Evolutionary conservation across 2,113 vertebrate species (phyloP), one percentile per base, ranked within the genome.

Genomic region (Oceanites oceanicus): DNA sequence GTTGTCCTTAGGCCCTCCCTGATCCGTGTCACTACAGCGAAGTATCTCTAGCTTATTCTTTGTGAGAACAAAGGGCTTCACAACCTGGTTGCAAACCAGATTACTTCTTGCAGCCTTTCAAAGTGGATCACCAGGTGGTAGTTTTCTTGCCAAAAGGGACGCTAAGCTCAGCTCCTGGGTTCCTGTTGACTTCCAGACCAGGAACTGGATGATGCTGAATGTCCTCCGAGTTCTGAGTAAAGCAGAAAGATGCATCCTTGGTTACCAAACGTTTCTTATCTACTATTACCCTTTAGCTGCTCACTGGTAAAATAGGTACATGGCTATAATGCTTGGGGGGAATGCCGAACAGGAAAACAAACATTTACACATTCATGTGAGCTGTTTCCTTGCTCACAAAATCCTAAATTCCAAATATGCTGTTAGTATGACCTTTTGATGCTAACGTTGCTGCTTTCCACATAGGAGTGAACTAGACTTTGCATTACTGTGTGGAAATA

Each of bases 171-270:
- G 79, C 55, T 58, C n/a, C 30, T 75, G 53, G 53, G 71, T 84
- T 96, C 87, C 84, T 92, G 84, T 97, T 96, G 94, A 93, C 78
- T 78, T 82, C 55, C 71, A 79, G 53, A 68, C 49, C 32, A 73
- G 40, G 36, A 92, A 52, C 32, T 47, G 47, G 52, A 49, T 72
- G 29, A 40, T 38, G 49, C n/a, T 68, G 40, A 25, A 52, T 63
- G 44, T 15, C 58, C 30, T 68, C 42, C 18, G 6, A 76, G 26
- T 45, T 66, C 55, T 30, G 16, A 49, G 36, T 30, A 68, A 80
- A 86, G 68, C 40, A 90, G 81, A 45, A 94, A 62, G 76, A 36
- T 47, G 21, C 11, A 61, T 18, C 42, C 56, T 77, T 84, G 32
- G 26, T 63, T 50, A 53, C 25, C 10, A 91, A 88, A 56, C 3